A percentile compares a stretch with the other conserved stretches of the same genome.
Evolutionary conservation across 2,888 invertebrate species (phyloP).

Genomic region (Alloplasta piceator): DNA sequence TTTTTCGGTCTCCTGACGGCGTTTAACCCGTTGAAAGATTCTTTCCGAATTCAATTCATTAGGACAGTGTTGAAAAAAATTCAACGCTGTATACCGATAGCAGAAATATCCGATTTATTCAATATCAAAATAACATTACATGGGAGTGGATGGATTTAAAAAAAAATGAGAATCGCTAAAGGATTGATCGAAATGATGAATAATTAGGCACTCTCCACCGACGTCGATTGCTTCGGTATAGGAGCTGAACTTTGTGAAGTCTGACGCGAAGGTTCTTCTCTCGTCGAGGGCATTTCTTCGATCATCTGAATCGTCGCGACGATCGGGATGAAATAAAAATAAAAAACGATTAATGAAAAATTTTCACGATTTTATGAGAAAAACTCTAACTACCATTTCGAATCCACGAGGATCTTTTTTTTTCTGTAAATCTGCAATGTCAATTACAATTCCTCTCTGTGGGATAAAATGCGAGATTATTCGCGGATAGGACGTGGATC

Average conservation of each 20-base stretch:
- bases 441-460: background rate
- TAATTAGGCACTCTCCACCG: constrained; percentile 68
- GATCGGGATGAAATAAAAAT: constrained; percentile 51
- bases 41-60: too few species aligned
- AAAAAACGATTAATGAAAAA: constrained; percentile 38
- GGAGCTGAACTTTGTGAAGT: constrained; percentile 73
- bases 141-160: constrained; percentile 1
- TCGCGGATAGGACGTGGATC: constrained; percentile 2
- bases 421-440: background rate
- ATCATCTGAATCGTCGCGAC: constrained; percentile 70
- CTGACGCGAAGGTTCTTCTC: constrained; percentile 71
- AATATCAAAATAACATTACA: constrained; percentile 27
- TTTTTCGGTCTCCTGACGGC: too few species aligned
- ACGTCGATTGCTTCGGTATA: constrained; percentile 69
- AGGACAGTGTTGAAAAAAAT: constrained; percentile 1
- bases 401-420: constrained; percentile 15
- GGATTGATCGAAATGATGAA: constrained; percentile 7
- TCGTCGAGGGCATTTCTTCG: constrained; percentile 70
- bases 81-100: background rate
- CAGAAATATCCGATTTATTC: constrained; percentile 38
- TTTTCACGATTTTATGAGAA: constrained; percentile 6
- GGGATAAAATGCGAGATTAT: background rate
- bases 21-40: too few species aligned
- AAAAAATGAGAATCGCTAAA: constrained; percentile 10
- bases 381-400: constrained; percentile 7